Base-by-base conservation (phyloP, 2,797 vertebrate genomes). In the Toxotes lorentzi region DNA sequence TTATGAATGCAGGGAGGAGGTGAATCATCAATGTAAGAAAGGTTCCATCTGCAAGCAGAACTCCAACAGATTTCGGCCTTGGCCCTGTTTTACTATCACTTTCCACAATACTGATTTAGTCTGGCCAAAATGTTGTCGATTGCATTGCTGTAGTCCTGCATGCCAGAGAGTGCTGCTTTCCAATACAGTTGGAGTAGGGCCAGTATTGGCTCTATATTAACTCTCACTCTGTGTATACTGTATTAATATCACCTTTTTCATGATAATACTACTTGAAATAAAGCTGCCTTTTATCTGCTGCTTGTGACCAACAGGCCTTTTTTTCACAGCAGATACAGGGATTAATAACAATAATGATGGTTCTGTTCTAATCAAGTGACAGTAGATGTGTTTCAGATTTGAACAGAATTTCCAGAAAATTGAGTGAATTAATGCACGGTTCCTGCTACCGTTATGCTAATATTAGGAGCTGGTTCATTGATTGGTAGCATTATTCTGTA, bases 1-100 rank as follows among this genome's bases (percentile, higher is more conserved):
- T 92, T 92, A 88, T 89, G 63, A 84, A 91, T 86, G 69, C 64
- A 70, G 53, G 2, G 62, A 86, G 78, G 81, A 86, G 70, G 81
- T 79, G 79, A 83, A 83, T 79, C 73, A 53, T 74, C 70, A 64
- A 54, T 56, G 61, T 64, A 76, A 73, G 67, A 71, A 80, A 69
- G 78, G 70, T 57, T 86, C 51, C 60, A 68, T 84, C 70, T 87
- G 70, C 45, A 72, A 80, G 73, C 66, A 45, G 4, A 78, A 77
- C 47, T 75, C 27, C 30, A 54, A 62, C 50, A 77, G 63, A 74
- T 72, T 73, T 79, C 63, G 71, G 70, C 68, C 60, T 60, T 38
- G 67, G 35, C 57, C 48, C 17, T 11, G 17, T 82, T 82, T 83
- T 67, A 34, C 13, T 45, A 30, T 68, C 35, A 58, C 62, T 82